Base-by-base conservation (phyloP, 2,888 invertebrate genomes). In the Andrena bucephala region DNA sequence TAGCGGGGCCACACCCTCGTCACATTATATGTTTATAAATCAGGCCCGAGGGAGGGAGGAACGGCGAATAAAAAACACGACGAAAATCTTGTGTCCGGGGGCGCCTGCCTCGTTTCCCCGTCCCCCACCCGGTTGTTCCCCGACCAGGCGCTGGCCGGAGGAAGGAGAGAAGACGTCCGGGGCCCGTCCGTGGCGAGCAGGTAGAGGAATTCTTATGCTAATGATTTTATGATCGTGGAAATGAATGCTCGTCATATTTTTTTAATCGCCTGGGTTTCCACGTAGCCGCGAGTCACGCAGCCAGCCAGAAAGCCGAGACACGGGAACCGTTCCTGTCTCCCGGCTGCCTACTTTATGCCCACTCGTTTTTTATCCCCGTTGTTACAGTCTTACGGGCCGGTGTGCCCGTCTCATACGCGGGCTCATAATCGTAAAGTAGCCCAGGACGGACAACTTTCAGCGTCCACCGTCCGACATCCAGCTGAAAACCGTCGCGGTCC, bases 11-110 rank as follows among this genome's bases (percentile, higher is more conserved):
- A 94, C 94, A 93, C 94, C 94, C 93, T 92, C 94, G 93, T 94
- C 94, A 94, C 92, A 94, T 94, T 94, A 94, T 94, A 94, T 94
- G 93, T 94, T 94, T 94, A 94, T 94, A 94, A 94, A 94, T 94
- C 94, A 94, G 93, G 85, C 84, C 87, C 42, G 16, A 16, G 13
- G 42, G 16, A 42, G 42, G 42, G 73, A 33, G 86, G 86, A 90
- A 88, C 87, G 87, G 81, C 84, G 85, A 82, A 86, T 87, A 90
- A 89, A 90, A 88, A 90, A 89, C 85, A 91, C 87, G 87, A 90
- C 86, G 86, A 84, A 89, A 89, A 88, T 87, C 83, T 76, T 87
- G 85, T 76, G 81, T 70, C 78, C 71, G 70, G 84, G 86, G 87
- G 87, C 85, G 87, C 89, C 85, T 66, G 71, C 33, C 31, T 16